Base-by-base conservation (phyloP, 2,888 invertebrate genomes). In the Acanthoscelides obtectus region DNA sequence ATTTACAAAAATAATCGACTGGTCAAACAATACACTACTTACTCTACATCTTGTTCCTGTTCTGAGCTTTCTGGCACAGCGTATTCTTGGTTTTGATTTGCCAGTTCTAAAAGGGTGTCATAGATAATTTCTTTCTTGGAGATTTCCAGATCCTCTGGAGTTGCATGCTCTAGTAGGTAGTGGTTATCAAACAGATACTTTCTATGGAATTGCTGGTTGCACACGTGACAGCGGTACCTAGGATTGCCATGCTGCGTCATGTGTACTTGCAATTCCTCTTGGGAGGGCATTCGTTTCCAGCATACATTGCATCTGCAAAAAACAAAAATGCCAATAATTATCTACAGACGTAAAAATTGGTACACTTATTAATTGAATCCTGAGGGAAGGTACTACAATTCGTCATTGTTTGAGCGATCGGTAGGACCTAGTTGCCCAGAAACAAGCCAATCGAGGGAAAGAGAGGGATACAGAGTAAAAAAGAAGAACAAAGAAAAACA, bases 141-240 rank as follows among this genome's bases (percentile, higher is more conserved):
- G 22, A 72, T 72, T 45, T 75, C 75, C 20, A 71, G 70, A 68
- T 76, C 74, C 64, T 72, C 74, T 6, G 73, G 70, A 12, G 73
- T 74, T 20, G 71, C 73, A 66, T 76, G 76, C 21, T 73, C 72
- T 17, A 73, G 25, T 68, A 75, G 66, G 64, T 73, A 73, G 66
- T 77, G 77, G 64, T 76, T 72, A 67, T 75, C 75, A 17, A 76
- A 72, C 8, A 77, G 70, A 27, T 74, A 77, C 68, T 72, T 74
- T 20, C 74, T 68, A 64, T 75, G 74, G 66, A 77, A 77, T 25
- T 73, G 73, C 68, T 75, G 73, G 22, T 75, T 73, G 68, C 77
- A 77, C 17, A 76, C 70, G 66, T 76, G 74, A 67, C 77, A 77
- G 0, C 72, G 68, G 63, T 77, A 76, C 22, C 73, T 70, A 2